Conservation (phyloP, 2,113 vertebrate genomes). For the Hypomesus transpacificus region DNA sequence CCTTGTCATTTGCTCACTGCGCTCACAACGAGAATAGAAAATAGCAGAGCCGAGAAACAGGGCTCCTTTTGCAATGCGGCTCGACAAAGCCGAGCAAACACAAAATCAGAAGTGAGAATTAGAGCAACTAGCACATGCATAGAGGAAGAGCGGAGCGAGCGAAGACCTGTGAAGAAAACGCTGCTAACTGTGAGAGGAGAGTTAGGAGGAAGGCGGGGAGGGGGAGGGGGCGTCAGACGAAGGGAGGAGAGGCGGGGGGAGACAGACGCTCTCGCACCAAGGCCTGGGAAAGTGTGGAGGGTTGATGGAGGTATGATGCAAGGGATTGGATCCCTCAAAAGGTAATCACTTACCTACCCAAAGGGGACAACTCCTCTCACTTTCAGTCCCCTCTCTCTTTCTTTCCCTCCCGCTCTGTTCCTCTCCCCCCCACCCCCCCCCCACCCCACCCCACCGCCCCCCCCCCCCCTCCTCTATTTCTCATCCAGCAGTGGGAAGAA, state of each 20-base stretch:
- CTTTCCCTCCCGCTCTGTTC: conserved; percentile 18
- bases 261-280: too few species aligned
- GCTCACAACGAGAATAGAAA: background rate
- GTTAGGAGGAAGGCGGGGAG: too few species aligned
- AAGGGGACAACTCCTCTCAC: conserved; percentile 55
- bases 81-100: conserved; percentile 42
- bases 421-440: too few species aligned
- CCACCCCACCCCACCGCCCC: too few species aligned
- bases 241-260: background rate
- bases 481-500: conserved; percentile 47
- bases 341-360: conserved; percentile 66
- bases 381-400: conserved; percentile 15
- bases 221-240: background rate
- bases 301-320: conserved; percentile 60
- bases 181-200: background rate
- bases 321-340: conserved; percentile 64
- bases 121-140: background rate
- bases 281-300: conserved; percentile 8
- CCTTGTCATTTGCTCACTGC: background rate
- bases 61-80: conserved; percentile 40
- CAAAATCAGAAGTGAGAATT: conserved; percentile 35
- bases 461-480: background rate
- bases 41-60: conserved; percentile 16
- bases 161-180: background rate
- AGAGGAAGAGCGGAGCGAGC: conserved; percentile 26